Percentiles rank a stretch among this genome's conserved stretches.
These are phyloP conservation scores for Apostichopus californicus DNA, from an alignment of 35 echinoderm and acorn worm genomes.

Conservation along the genomic window DNA sequence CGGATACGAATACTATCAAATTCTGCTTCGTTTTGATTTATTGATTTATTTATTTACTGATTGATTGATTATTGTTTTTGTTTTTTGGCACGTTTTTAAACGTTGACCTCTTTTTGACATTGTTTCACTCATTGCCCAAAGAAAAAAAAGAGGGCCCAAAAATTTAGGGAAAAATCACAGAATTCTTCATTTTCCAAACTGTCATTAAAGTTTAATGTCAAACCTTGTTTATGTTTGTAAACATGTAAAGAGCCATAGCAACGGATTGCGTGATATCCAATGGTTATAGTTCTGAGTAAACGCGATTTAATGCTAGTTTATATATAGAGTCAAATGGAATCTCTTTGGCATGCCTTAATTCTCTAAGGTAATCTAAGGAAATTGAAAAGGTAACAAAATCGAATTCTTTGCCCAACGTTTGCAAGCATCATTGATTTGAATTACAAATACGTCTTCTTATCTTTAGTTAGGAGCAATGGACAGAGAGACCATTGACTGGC, in stretches of 20 bases:
- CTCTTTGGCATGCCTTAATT: neutral
- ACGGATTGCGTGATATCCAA: neutral
- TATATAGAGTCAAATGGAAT: neutral
- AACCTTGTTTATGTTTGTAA: neutral
- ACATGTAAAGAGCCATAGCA: neutral
- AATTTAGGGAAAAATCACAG: no score
- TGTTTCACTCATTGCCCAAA: no score
- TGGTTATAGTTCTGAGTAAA: neutral
- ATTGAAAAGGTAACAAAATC: slow-evolving; percentile 6
- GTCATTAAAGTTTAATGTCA: slow-evolving; percentile 1
- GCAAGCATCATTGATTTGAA: neutral
- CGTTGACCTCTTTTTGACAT: no score
- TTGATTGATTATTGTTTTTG: no score
- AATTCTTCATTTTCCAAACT: neutral
- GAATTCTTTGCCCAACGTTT: neutral
- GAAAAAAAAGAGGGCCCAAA: no score
- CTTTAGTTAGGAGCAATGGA: neutral
- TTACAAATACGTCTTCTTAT: neutral
- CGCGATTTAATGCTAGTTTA: neutral
- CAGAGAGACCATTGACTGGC: neutral
- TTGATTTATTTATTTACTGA: no score
- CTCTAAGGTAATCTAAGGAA: slow-evolving; percentile 14
- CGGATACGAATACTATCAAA: no score
- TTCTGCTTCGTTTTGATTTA: no score
- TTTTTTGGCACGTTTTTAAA: no score